Evolutionary conservation across 2,113 vertebrate species (phyloP), one percentile per base, ranked within the genome.

Genomic region (Datnioides undecimradiatus): DNA sequence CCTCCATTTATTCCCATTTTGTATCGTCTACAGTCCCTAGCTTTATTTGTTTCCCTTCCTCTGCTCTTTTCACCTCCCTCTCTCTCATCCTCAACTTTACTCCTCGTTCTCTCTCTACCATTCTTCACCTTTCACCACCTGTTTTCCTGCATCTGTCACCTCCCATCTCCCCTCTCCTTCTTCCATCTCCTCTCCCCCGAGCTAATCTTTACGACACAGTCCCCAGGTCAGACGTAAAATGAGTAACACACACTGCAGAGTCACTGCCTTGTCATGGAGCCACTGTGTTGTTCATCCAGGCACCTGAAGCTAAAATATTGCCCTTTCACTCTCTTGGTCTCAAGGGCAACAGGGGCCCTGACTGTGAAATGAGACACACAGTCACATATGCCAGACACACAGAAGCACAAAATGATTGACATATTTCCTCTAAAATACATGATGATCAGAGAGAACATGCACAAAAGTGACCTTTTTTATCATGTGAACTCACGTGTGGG

Each of bases 201-300:
- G n/a, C 13, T 45, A 34, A 63, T 73, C 40, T 74, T 34, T 63
- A 7, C 16, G 27, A 34, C n/a, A 38, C 48, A 67, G 17, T 27
- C 21, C 27, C 14, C 19, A 79, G 43, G 75, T 80, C 19, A 16
- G 16, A 79, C 38, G 31, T 60, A 46, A 76, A 85, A 84, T 71
- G 74, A 75, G 17, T 29, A 67, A 71, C 62, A 54, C 62, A 54
- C 36, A 19, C 29, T 60, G 41, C n/a, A 13, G 36, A 63, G 41
- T 59, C 49, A 68, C 51, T 41, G 27, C 75, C 67, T 73, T 67
- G 29, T 84, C 49, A 49, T 11, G 59, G 62, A 45, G 70, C n/a
- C 45, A 40, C 7, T 34, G 3, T 78, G 7, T 69, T 78, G 36
- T 71, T 83, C 46, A 66, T 65, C 49, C 57, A 82, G 40, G 11